Conservation (phyloP, 1,140 invertebrate genomes). For the Paralvinella palmiformis region DNA sequence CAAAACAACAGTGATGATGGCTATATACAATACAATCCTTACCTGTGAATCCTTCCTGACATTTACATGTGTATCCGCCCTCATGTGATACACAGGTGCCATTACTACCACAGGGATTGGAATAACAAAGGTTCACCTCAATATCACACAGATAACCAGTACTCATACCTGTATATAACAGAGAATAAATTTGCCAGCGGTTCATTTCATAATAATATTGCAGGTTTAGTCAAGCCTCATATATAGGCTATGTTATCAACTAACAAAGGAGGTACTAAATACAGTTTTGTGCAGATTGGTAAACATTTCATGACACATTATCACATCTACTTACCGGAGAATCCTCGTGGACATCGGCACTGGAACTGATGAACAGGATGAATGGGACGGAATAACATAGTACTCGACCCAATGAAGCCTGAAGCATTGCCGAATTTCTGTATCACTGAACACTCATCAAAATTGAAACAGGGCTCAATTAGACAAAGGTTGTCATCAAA, state of each 20-base stretch:
- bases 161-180: conserved; percentile 60
- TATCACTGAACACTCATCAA: conserved; percentile 85
- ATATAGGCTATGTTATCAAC: too few species aligned
- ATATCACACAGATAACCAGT: conserved; percentile 92
- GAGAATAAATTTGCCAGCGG: background rate
- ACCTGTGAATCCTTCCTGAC: conserved; percentile 62
- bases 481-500: conserved; percentile 97
- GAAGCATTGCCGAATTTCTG: conserved; percentile 90
- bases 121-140: conserved; percentile 95
- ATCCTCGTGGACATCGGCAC: conserved; percentile 71
- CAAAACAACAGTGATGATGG: too few species aligned
- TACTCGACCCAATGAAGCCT: conserved; percentile 78
- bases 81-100: conserved; percentile 82
- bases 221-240: too few species aligned
- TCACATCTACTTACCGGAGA: conserved; percentile 52
- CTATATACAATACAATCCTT: conserved; percentile 15
- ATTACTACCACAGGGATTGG: conserved; percentile 84
- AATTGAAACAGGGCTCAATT: conserved; percentile 91
- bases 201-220: background rate
- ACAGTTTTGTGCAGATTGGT: too few species aligned
- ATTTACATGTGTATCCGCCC: conserved; percentile 87
- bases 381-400: conserved; percentile 88
- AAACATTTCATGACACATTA: too few species aligned
- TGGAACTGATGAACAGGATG: conserved; percentile 91
- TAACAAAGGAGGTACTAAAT: too few species aligned